These are phyloP conservation scores for Oophaga sylvatica DNA, from an alignment of 2,797 vertebrate species.

Conservation along the genomic window DNA sequence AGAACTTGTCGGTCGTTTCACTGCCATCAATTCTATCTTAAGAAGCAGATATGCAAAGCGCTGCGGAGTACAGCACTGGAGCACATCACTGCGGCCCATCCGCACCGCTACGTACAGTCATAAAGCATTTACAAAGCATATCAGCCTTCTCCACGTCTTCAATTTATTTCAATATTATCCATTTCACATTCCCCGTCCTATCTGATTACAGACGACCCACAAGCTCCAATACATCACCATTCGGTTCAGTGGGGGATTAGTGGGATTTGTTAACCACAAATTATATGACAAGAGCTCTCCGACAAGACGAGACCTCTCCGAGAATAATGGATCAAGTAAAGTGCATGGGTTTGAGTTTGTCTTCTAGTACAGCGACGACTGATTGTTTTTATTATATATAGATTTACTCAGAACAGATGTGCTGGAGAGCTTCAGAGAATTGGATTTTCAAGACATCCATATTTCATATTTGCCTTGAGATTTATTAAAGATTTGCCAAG, in stretches of 20 bases:
- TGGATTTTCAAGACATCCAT: background rate
- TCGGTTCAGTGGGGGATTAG: conserved; percentile 22
- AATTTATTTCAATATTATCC: background rate
- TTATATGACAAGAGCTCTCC: conserved; percentile 1
- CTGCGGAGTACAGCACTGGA: background rate
- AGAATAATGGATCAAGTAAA: conserved; percentile 42
- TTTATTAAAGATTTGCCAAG: background rate
- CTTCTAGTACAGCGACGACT: background rate
- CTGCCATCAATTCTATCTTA: background rate
- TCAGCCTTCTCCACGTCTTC: background rate
- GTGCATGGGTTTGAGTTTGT: background rate
- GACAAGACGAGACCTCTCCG: background rate
- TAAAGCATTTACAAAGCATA: conserved; percentile 11
- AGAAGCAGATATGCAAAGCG: background rate
- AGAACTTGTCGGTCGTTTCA: background rate
- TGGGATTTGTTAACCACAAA: conserved; percentile 46
- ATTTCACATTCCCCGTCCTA: background rate
- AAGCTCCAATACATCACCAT: conserved; percentile 20
- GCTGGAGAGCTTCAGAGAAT: conserved; percentile 13
- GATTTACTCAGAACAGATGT: background rate
- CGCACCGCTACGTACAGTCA: too few relatives aligned
- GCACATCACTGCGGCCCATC: background rate
- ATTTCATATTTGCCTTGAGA: conserved; percentile 18
- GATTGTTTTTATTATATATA: conserved; percentile 18
- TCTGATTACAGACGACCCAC: conserved; percentile 12